Evolutionary conservation across 2,113 vertebrate genomes (phyloP).

Genomic region (Diadophis punctatus): DNA sequence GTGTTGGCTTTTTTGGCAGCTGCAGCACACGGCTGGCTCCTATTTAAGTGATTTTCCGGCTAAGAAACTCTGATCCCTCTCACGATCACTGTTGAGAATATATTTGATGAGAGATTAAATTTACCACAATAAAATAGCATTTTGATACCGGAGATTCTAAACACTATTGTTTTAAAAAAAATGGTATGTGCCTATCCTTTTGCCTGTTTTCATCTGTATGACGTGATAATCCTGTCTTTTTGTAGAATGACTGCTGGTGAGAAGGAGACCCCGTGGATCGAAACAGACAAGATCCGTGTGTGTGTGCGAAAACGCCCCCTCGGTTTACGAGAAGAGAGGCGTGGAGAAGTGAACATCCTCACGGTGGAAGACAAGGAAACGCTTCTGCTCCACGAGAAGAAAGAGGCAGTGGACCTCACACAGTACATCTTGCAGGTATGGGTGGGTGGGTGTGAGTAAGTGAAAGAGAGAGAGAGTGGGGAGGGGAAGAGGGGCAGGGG

Average conservation of each 20-base stretch:
- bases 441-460: not conserved
- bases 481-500: not conserved
- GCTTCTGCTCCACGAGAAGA: constrained; percentile 82
- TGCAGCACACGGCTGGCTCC: too few species aligned
- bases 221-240: constrained; percentile 28
- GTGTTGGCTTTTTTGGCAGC: too few species aligned
- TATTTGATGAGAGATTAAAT: not conserved
- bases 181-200: not conserved
- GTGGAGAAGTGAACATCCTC: constrained; percentile 80
- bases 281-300: constrained; percentile 80
- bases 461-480: not conserved
- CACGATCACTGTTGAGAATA: not conserved
- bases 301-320: constrained; percentile 88
- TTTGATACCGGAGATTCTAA: not conserved
- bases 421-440: constrained; percentile 86
- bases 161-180: not conserved
- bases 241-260: constrained; percentile 61
- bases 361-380: constrained; percentile 75
- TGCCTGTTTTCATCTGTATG: not conserved
- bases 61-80: not conserved
- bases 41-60: too few species aligned
- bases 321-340: constrained; percentile 69
- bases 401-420: constrained; percentile 86
- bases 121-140: not conserved
- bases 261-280: constrained; percentile 68